phyloP scores from a whole-genome alignment of 2,113 vertebrate genomes.

The Hystrix brachyura region DNA sequence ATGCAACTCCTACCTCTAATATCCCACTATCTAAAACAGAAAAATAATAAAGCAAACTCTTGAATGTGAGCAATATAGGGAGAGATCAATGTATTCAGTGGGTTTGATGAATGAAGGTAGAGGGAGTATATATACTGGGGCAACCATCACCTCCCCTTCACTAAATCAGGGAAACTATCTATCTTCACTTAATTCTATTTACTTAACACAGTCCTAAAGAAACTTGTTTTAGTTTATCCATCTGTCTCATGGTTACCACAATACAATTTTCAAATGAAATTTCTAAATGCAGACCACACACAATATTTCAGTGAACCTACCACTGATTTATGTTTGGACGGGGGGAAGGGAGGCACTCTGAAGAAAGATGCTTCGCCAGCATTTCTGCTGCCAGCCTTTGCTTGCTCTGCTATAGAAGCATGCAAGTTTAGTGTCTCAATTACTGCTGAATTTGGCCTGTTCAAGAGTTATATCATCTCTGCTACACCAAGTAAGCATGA shows the following conservation, averaged over 20 bases:
- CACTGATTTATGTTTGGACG: constrained; percentile 71
- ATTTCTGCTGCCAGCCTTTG: constrained; percentile 61
- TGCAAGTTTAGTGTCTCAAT: constrained; percentile 66
- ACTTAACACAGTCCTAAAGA: constrained; percentile 75
- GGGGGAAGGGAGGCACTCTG: constrained; percentile 30
- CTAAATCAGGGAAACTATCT: constrained; percentile 64
- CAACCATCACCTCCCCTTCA: constrained; percentile 38
- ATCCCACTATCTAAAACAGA: background rate
- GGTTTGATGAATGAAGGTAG: constrained; percentile 27
- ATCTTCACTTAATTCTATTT: constrained; percentile 75
- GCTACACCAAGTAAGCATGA: constrained; percentile 69
- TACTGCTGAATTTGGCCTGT: constrained; percentile 63
- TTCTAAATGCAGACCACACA: constrained; percentile 83
- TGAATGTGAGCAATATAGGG: background rate
- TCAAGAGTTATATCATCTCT: constrained; percentile 61
- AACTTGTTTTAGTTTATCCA: constrained; percentile 76
- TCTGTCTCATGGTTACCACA: constrained; percentile 78
- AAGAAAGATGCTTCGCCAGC: constrained; percentile 77
- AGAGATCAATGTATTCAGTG: background rate
- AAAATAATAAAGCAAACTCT: background rate
- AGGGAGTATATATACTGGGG: background rate
- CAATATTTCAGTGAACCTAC: constrained; percentile 66
- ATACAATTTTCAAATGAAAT: constrained; percentile 78
- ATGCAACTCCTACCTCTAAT: background rate
- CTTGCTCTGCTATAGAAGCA: background rate